Evolutionary conservation across 1,140 invertebrate genomes (phyloP).

Genomic region (Onthophagus taurus): DNA sequence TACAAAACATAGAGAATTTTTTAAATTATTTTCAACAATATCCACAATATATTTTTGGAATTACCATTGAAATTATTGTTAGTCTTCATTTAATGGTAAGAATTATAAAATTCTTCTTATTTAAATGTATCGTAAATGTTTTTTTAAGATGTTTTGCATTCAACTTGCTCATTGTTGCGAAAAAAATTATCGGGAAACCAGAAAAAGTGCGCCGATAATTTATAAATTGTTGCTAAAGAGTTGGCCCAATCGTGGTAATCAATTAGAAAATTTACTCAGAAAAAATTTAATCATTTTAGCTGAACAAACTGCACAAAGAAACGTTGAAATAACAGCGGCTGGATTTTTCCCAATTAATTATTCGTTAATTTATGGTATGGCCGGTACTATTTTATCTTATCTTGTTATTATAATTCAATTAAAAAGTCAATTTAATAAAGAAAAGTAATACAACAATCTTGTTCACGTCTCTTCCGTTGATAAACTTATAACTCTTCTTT

Average conservation of each 20-base stretch:
- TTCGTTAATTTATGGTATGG: not conserved
- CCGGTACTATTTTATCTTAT: not conserved
- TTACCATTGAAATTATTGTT: not conserved
- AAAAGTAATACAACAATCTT: too few relatives aligned
- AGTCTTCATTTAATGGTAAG: not conserved
- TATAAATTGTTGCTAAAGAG: not conserved
- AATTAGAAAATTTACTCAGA: not conserved
- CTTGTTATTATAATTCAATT: slow-evolving; percentile 4
- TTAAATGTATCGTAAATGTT: not conserved
- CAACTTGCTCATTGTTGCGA: not conserved
- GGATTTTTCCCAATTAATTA: slow-evolving; percentile 1
- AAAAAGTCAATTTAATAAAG: too few relatives aligned
- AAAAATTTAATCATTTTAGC: not conserved
- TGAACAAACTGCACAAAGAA: not conserved
- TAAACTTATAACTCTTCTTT: too few relatives aligned
- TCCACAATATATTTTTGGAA: not conserved
- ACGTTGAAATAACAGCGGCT: not conserved
- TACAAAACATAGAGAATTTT: not conserved
- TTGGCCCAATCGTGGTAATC: too few relatives aligned
- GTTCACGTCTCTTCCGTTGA: too few relatives aligned
- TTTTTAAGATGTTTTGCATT: not conserved
- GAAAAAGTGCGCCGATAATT: not conserved
- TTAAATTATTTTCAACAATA: not conserved
- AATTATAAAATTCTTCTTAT: not conserved
- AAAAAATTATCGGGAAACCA: not conserved